Evolutionary conservation across 2,888 invertebrate genomes (phyloP), one percentile per base, ranked within the genome.

Genomic region (Amblyjoppa proteus): DNA sequence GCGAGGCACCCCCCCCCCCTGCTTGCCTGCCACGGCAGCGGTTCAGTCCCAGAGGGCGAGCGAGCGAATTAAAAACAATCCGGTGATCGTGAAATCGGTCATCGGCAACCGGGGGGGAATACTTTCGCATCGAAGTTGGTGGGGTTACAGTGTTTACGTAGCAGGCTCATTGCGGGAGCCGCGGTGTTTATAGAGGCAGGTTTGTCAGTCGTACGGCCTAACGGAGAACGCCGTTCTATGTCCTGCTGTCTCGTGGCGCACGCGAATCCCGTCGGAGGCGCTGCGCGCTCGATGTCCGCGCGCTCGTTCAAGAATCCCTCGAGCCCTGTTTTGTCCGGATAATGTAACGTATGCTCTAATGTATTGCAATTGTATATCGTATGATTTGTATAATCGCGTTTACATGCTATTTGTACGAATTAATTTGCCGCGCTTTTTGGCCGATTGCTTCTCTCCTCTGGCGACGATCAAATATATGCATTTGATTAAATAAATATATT

Each of bases 241-340:
- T 41, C 41, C 13, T 45, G 25, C 25, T 31, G 4, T 45, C 34
- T 49, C 11, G 34, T 20, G 20, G 51, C 25, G n/a, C 31, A 66
- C 51, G n/a, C 71, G 25, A 71, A 64, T 64, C 61, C 61, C 58
- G 31, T 3, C 70, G 45, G 20, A 66, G 28, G 51, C 51, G 49
- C 34, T 51, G 71, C 71, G 79, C 66, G 56, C 20, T 20, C 20
- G 31, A 2, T 66, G 69, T 56, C 56, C n/a, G 73, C 56, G 73
- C 73, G 80, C 80, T 80, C 74, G 73, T 69, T 80, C 74, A 80
- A 80, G 73, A 73, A 74, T 80, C 66, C 53, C 66, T 56, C 73
- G 41, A 53, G n/a, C 53, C n/a, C 53, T 20, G 53, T 53, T 53
- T 34, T 34, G 7, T 34, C 7, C 7, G 41, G 41, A 5, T 41